These are phyloP conservation scores for Adelognathus sp. DNA, from an alignment of 2,888 invertebrate species.

Conservation along the genomic window DNA sequence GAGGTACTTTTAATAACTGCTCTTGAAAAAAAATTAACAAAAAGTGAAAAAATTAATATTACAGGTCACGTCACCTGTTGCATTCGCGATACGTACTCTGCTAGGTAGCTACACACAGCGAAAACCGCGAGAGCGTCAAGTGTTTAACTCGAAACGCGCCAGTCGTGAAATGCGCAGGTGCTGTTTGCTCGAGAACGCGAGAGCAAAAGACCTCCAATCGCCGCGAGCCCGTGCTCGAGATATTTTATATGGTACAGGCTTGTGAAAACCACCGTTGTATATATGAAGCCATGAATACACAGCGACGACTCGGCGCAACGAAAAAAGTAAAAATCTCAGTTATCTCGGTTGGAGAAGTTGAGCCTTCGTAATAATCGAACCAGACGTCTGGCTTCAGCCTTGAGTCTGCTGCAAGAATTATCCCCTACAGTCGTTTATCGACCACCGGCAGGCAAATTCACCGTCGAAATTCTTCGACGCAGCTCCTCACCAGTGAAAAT, in stretches of 20 bases:
- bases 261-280: background rate
- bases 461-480: conserved; percentile 1
- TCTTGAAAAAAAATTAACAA: no score
- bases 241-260: conserved; percentile 4
- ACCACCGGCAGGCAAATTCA: conserved; percentile 50
- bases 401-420: background rate
- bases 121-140: conserved; percentile 62
- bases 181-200: conserved; percentile 7
- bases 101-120: conserved; percentile 11
- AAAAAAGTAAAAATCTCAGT: background rate
- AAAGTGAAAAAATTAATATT: no score
- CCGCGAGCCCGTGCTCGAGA: background rate
- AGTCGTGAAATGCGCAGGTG: conserved; percentile 47
- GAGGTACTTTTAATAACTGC: conserved; percentile 58
- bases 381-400: background rate
- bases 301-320: background rate
- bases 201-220: conserved; percentile 11
- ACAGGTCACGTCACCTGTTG: conserved; percentile 72
- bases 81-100: conserved; percentile 65
- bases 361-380: conserved; percentile 2
- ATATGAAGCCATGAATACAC: background rate
- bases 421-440: conserved; percentile 52
- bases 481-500: conserved; percentile 9
- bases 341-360: background rate
- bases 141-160: conserved; percentile 68